Base-by-base conservation (phyloP, 1,140 invertebrate genomes). In the Fopius arisanus region DNA sequence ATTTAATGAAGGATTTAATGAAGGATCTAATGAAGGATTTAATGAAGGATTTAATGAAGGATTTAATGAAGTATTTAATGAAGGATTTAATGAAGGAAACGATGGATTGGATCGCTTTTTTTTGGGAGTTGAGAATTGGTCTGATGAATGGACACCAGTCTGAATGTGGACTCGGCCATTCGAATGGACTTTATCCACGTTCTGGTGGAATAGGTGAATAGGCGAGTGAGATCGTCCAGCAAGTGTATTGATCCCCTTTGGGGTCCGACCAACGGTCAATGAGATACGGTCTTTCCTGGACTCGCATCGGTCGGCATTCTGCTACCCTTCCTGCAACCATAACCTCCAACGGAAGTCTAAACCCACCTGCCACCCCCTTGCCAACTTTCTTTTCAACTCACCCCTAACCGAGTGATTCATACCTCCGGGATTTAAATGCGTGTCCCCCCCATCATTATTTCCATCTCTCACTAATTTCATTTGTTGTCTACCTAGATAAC, bases 201-300 rank as follows among this genome's bases (percentile, higher is more conserved):
- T n/a, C 7, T 16, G 43, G 54, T 41, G 54, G 9, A 26, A 59
- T 59, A 59, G 54, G 23, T 26, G 54, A 59, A 59, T 28, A 28
- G 19, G 10, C 14, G 21, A 66, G 73, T 70, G 68, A 65, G 67
- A 69, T 65, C 59, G 69, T 75, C 59, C 73, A 70, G 66, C 43
- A 21, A 67, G 69, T 75, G 79, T 88, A 88, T 88, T 84, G 87
- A 88, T 87, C 85, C 80, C 81, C 73, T 79, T 75, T 31, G 28
- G 62, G 26, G 51, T 43, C 74, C 86, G 85, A 87, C 87, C 86
- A 82, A 78, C 85, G 86, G 85, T 87, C 87, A 87, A 87, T 88
- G 85, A 88, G 87, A 88, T 86, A 88, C 87, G 84, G 85, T 83
- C 79, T 86, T 78, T 82, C 81, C 78, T 33, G 37, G 26, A 71